phyloP scores from a whole-genome alignment of 1,140 invertebrate genomes.

The Drosophila bocqueti region DNA sequence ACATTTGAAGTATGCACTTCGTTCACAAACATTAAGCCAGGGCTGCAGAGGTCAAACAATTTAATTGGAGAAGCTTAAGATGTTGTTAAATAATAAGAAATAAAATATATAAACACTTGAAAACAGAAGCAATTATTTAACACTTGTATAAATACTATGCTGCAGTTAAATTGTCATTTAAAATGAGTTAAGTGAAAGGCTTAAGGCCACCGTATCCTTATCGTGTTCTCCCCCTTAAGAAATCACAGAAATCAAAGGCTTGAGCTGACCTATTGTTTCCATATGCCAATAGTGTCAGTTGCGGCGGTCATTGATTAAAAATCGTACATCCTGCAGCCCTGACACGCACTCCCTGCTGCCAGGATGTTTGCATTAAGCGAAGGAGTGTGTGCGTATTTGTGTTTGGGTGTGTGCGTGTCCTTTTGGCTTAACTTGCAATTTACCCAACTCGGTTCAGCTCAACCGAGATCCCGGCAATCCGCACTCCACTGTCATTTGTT shows the following conservation, averaged over 20 bases:
- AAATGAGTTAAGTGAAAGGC: no score
- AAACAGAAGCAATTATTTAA: neutral
- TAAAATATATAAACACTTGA: neutral
- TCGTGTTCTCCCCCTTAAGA: neutral
- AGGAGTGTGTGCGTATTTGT: slow-evolving; percentile 19
- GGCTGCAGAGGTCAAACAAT: neutral
- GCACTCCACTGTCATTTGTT: slow-evolving; percentile 69
- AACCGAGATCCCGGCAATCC: slow-evolving; percentile 21
- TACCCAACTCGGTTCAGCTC: slow-evolving; percentile 33
- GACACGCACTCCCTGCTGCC: slow-evolving; percentile 29
- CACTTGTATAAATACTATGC: neutral
- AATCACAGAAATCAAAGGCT: neutral
- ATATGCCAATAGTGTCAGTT: slow-evolving; percentile 42
- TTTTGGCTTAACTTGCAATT: slow-evolving; percentile 81
- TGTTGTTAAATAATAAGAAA: neutral
- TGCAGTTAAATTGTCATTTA: neutral
- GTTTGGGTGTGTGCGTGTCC: slow-evolving; percentile 57
- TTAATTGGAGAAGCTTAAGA: neutral
- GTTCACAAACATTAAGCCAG: slow-evolving; percentile 38
- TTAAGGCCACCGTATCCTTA: neutral
- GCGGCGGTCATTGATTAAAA: slow-evolving; percentile 36
- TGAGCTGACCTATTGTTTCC: neutral
- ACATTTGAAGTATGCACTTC: slow-evolving; percentile 49
- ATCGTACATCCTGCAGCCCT: slow-evolving; percentile 41
- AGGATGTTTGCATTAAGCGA: slow-evolving; percentile 8